Base-by-base conservation (phyloP, 2,888 invertebrate genomes). In the Cynaeus angustus region DNA sequence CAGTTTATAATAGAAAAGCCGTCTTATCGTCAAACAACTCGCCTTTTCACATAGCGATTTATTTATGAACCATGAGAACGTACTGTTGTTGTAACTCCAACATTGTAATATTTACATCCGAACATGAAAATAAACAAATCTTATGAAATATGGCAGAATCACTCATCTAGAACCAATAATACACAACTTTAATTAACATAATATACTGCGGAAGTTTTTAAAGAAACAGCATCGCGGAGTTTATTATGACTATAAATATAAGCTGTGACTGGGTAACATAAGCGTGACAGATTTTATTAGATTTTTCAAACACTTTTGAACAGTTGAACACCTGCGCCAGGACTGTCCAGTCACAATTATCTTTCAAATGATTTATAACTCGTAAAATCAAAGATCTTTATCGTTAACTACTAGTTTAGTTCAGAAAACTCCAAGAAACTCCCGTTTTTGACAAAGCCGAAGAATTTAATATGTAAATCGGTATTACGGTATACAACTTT, bases 41-140 rank as follows among this genome's bases (percentile, higher is more conserved):
- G 58, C 28, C 28, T 30, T 59, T 59, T 59, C 59, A 28, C 59
- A 46, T 45, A 13, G 30, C 21, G 41, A 26, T 41, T 59, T 59
- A 59, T 59, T 59, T 59, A 59, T 59, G 59, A 59, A 59, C 45
- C 46, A 59, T 30, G 33, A 33, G 59, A 59, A 59, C 45, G n/a
- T 6, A n/a, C n/a, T 58, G 41, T 2, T 55, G 37, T 38, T 14
- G n/a, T n/a, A 55, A 16, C 43, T 8, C 21, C 10, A 41, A 41
- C 41, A 30, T 28, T 45, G 12, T 58, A 26, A 45, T 58, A 45
- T 41, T 56, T 58, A 28, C 28, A 58, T 9, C 14, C 12, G 12
- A 5, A 26, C 26, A 43, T 56, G 6, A 59, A 28, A 59, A 45
- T 46, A 59, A 46, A 59, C 46, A 46, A 46, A 46, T 58, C 16